Base-by-base conservation (phyloP, 2,113 vertebrate genomes). In the Notarius lentiginosus region DNA sequence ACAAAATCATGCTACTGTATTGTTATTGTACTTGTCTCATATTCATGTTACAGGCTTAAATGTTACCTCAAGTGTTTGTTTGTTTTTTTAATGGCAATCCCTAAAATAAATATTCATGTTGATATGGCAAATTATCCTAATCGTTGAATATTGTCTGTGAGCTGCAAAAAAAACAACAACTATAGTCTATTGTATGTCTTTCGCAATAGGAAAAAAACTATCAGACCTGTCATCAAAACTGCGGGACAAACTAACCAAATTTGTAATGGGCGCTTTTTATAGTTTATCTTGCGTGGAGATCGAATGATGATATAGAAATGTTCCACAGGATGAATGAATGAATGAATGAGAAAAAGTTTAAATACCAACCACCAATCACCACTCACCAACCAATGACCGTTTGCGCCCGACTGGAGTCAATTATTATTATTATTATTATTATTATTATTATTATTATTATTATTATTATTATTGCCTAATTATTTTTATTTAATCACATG, bases 11-110 rank as follows among this genome's bases (percentile, higher is more conserved):
- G 72, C 53, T 82, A 83, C 88, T 89, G 76, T 83, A 82, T 92
- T 91, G 91, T 93, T 91, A 89, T 87, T 87, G 89, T 56, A 84
- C 11, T 84, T 73, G 49, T 68, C 65, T 83, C 72, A 51, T 51
- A 51, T 51, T 75, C 12, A 27, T 80, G 53, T 30, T 56, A 27
- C 14, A 17, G 18, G 24, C 14, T 27, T 27, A 79, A 55, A 27
- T 55, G 1, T 27, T 18, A 15, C 12, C n/a, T 5, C 20, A 1
- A 24, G 9, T 11, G 41, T 41, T 41, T 41, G 34, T 34, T 34
- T 34, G 41, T 41, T 41, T 41, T 41, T 4, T 41, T 41, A 41
- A 41, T n/a, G 0, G 22, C 27, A 80, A 22, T 22, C 27, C 56
- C 22, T 60, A 30, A 79, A 79, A 30, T 79, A 56, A 79, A 15